Evolutionary conservation across 2,888 invertebrate genomes (phyloP).

Genomic region (Homarus gammarus): DNA sequence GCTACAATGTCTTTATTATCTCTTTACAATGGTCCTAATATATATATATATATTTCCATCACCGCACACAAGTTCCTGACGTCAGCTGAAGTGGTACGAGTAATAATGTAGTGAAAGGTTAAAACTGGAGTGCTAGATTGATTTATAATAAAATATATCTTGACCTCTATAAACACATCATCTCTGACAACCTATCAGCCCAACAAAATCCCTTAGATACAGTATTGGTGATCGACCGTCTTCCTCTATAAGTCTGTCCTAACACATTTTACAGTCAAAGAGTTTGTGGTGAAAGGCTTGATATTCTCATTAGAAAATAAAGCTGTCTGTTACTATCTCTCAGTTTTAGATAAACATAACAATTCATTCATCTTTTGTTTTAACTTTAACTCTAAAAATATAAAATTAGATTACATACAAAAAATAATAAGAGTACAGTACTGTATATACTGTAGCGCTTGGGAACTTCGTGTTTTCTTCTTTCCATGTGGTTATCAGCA

Average conservation of each 20-base stretch:
- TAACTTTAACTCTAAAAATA: background rate
- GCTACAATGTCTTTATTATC: too few species aligned
- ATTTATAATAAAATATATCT: constrained; percentile 36
- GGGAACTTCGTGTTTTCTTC: too few species aligned
- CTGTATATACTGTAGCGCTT: too few species aligned
- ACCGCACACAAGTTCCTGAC: background rate
- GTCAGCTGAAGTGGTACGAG: background rate
- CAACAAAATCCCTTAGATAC: too few species aligned
- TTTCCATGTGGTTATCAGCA: too few species aligned
- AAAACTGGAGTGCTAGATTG: background rate
- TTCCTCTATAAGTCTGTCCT: too few species aligned
- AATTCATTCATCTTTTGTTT: background rate
- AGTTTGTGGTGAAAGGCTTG: too few species aligned
- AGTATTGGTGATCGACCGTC: too few species aligned
- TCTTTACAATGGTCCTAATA: too few species aligned
- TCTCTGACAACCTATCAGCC: background rate
- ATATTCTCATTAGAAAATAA: background rate
- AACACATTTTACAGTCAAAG: constrained; percentile 3
- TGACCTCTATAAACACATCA: background rate
- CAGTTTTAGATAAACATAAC: background rate
- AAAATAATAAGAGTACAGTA: too few species aligned
- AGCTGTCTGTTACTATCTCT: background rate
- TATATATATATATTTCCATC: too few species aligned
- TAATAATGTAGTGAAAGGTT: background rate
- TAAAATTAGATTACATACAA: background rate